phyloP scores from a whole-genome alignment of 1,140 invertebrate genomes.

The Melanaphis sacchari region DNA sequence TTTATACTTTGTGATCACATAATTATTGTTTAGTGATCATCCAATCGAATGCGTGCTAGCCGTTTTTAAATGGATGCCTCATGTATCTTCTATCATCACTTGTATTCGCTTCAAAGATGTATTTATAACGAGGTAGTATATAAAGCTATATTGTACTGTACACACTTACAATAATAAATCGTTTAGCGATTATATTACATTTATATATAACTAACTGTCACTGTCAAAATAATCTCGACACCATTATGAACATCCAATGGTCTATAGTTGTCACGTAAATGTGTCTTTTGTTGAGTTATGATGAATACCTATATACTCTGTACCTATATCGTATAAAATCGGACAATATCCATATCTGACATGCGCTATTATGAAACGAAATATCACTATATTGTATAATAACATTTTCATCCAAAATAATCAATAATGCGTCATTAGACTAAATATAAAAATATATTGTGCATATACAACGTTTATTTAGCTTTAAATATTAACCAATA shows the following conservation, averaged over 20 bases:
- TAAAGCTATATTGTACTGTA: background rate
- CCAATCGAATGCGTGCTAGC: too few relatives aligned
- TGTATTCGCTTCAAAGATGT: background rate
- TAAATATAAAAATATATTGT: background rate
- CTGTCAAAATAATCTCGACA: background rate
- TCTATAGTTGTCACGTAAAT: background rate
- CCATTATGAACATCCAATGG: slow-evolving; percentile 1
- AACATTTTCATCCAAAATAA: background rate
- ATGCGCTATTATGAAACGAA: background rate
- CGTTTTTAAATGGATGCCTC: background rate
- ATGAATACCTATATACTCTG: background rate
- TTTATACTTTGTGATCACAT: too few relatives aligned
- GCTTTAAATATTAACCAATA: background rate
- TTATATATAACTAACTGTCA: background rate
- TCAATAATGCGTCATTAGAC: background rate
- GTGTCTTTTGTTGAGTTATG: background rate
- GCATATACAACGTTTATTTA: background rate
- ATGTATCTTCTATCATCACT: background rate
- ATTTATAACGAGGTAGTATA: background rate
- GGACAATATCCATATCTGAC: background rate
- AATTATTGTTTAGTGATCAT: too few relatives aligned
- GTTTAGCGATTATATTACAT: background rate
- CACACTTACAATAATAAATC: background rate
- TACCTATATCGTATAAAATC: background rate
- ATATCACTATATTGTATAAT: background rate